Evolutionary conservation across 2,797 vertebrate species (phyloP).

Genomic region (Graptemys geographica): DNA sequence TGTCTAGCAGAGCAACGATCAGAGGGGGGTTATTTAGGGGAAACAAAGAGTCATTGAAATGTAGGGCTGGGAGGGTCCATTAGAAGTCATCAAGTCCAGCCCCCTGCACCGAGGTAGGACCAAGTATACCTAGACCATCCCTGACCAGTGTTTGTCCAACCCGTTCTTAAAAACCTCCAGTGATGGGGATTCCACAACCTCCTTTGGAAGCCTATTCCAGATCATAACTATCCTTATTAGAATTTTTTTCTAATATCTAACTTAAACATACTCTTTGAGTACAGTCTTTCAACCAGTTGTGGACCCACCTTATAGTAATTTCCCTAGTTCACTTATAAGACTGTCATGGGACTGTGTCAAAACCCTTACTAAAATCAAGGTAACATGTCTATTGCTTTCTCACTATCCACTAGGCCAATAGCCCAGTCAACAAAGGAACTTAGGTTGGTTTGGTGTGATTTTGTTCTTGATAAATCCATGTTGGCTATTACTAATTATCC

Average conservation of each 20-base stretch:
- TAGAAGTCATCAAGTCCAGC: neutral
- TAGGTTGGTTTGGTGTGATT: neutral
- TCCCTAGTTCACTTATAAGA: neutral
- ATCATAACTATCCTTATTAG: too few relatives aligned
- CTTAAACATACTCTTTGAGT: neutral
- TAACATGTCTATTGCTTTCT: neutral
- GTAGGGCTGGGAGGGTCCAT: neutral
- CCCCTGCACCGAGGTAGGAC: neutral
- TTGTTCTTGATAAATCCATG: neutral
- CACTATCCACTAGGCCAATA: neutral
- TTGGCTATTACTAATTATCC: neutral
- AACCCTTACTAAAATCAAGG: neutral
- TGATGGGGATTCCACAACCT: too few relatives aligned
- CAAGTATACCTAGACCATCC: too few relatives aligned
- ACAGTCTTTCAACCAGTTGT: neutral
- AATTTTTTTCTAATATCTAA: neutral
- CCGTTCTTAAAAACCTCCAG: too few relatives aligned
- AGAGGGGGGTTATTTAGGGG: neutral
- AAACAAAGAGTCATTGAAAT: neutral
- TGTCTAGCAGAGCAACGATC: neutral
- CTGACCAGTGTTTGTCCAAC: too few relatives aligned
- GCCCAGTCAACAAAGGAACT: neutral
- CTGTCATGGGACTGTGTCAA: neutral
- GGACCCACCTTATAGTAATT: neutral
- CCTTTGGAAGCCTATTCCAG: too few relatives aligned